Evolutionary conservation across 2,888 invertebrate genomes (phyloP), one percentile per base, ranked within the genome.

Genomic region (Andrena dorsata): DNA sequence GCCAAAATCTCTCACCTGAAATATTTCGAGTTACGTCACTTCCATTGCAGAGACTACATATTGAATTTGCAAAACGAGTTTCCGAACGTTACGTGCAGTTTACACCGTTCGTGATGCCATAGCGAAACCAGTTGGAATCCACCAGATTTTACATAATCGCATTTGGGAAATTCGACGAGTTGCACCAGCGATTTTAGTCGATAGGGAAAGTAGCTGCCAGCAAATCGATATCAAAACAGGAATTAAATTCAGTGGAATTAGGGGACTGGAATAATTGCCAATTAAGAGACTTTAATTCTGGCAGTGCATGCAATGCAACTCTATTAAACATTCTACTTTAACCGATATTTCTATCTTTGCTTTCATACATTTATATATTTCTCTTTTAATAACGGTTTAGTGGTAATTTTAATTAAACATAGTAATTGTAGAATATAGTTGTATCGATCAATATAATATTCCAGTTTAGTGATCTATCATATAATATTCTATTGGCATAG

Each of bases 131-230:
- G 53, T 68, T 30, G 41, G 47, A 69, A 85, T 68, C 49, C 58
- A 61, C 6, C 58, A 30, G 30, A 53, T 53, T 78, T 86, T 82
- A 86, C 75, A 77, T 77, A 86, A 86, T 79, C 53, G 53, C 65
- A 76, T 83, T 83, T 76, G 69, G 78, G 30, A 82, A 76, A 80
- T 51, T 76, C 47, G 53, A 13, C 32, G 58, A 70, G 47, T 73
- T 49, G 56, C 63, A 76, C 10, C 72, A 72, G 60, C 47, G 16
- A 65, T 23, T 16, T 26, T 68, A 53, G 28, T 8, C 28, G 49
- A 63, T 4, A 60, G 66, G 70, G 78, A 87, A 82, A 84, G 70
- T 80, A 4, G 32, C 8, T n/a, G 47, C 49, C 28, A 51, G 74
- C 58, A 23, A 58, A 8, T 32, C 8, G 26, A 64, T 65, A 69